phyloP scores from a whole-genome alignment of 2,797 vertebrate species.

The Characodon lateralis region DNA sequence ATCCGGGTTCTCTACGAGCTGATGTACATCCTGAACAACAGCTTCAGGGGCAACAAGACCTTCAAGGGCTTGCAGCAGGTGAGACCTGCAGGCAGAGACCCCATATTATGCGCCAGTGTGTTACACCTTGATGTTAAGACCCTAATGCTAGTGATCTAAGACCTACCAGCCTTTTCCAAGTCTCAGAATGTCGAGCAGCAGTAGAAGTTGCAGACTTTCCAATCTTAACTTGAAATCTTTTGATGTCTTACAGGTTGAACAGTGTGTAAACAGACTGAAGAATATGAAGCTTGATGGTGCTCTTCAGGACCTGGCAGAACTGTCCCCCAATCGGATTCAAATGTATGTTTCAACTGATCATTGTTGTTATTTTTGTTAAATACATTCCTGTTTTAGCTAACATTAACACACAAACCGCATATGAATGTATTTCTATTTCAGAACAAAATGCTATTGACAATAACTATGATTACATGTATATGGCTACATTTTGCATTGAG shows the following conservation, averaged over 20 bases:
- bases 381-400: not conserved
- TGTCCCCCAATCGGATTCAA: conserved; percentile 71
- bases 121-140: not conserved
- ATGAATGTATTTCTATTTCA: not conserved
- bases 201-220: not conserved
- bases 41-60: conserved; percentile 82
- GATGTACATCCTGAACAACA: conserved; percentile 82
- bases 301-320: conserved; percentile 66
- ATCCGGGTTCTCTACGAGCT: conserved; percentile 82
- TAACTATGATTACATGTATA: not conserved
- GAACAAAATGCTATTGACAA: not conserved
- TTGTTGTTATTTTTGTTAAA: not conserved
- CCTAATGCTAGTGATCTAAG: not conserved
- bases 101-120: not conserved
- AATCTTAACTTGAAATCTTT: not conserved
- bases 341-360: conserved; percentile 54
- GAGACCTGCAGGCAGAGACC: conserved; percentile 22
- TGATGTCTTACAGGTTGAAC: conserved; percentile 74
- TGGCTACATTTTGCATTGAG: too few relatives aligned
- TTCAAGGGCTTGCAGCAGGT: conserved; percentile 89
- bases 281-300: conserved; percentile 76
- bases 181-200: not conserved
- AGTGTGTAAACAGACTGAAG: conserved; percentile 80
- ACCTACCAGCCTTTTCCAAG: not conserved
- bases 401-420: not conserved